These are phyloP conservation scores for Brachionus rubens DNA, from an alignment of 1,140 invertebrate genomes.

Conservation along the genomic window DNA sequence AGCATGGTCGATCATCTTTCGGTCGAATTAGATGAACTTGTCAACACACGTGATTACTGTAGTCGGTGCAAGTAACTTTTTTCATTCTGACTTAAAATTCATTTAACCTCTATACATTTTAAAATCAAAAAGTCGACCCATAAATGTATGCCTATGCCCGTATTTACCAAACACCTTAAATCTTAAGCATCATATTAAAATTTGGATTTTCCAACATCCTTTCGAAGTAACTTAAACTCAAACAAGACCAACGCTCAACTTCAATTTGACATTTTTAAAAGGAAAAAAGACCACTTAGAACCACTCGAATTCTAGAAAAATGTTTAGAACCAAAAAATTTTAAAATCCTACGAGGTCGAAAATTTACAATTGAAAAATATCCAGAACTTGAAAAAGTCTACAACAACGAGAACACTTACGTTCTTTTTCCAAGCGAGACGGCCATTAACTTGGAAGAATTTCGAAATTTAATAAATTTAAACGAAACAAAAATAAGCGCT, in stretches of 20 bases:
- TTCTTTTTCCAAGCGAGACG: conserved; percentile 76
- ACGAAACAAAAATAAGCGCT: conserved; percentile 50
- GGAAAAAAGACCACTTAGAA: conserved; percentile 79
- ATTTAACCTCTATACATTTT: background rate
- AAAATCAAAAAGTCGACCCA: conserved; percentile 69
- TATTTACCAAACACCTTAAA: conserved; percentile 67
- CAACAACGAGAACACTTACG: conserved; percentile 68
- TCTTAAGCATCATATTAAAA: conserved; percentile 48
- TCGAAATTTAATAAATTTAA: conserved; percentile 19
- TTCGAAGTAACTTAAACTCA: conserved; percentile 66
- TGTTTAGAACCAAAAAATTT: conserved; percentile 72
- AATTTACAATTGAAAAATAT: conserved; percentile 66
- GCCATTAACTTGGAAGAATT: conserved; percentile 67
- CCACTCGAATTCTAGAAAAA: conserved; percentile 79
- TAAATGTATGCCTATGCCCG: conserved; percentile 81
- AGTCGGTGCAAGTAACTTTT: background rate
- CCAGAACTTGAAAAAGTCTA: conserved; percentile 68
- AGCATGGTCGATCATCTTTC: conserved; percentile 22
- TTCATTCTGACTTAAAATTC: background rate
- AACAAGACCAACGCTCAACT: background rate
- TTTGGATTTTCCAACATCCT: conserved; percentile 84
- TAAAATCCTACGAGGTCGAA: conserved; percentile 76
- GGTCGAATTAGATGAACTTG: conserved; percentile 21
- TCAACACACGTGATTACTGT: conserved; percentile 9
- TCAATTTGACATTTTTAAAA: conserved; percentile 47